Percentiles rank a stretch among this genome's conserved stretches.
phyloP scores from a whole-genome alignment of 2,888 invertebrate genomes.

The Clunio marinus region DNA sequence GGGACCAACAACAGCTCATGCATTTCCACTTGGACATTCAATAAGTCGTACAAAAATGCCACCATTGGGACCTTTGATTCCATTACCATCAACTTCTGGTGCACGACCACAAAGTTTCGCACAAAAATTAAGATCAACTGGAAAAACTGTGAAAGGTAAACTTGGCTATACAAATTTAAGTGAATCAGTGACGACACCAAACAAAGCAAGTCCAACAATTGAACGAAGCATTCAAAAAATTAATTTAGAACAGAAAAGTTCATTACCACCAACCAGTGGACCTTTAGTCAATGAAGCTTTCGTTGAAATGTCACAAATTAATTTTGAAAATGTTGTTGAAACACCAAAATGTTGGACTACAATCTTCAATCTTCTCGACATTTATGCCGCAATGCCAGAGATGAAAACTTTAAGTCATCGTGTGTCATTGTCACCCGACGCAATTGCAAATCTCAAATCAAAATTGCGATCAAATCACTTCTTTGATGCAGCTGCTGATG shows the following conservation, averaged over 20 bases:
- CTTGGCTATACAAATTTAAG: constrained; percentile 75
- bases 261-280: constrained; percentile 45
- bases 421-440: constrained; percentile 66
- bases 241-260: constrained; percentile 49
- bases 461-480: constrained; percentile 56
- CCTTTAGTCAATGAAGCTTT: constrained; percentile 38
- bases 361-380: constrained; percentile 82
- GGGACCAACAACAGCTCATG: constrained; percentile 39
- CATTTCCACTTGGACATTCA: constrained; percentile 44
- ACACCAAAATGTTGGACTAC: constrained; percentile 88
- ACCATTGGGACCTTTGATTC: constrained; percentile 48
- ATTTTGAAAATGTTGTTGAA: constrained; percentile 43
- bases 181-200: constrained; percentile 67
- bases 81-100: constrained; percentile 50
- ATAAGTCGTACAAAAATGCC: constrained; percentile 44
- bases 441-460: constrained; percentile 65
- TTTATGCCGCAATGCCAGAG: constrained; percentile 93
- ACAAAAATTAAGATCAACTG: constrained; percentile 78
- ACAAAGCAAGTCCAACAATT: constrained; percentile 59
- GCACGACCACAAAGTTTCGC: constrained; percentile 70
- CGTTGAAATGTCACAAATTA: neutral
- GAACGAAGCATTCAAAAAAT: constrained; percentile 46
- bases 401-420: constrained; percentile 84
- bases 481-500: constrained; percentile 53
- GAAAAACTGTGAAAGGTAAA: constrained; percentile 75